Percentiles rank a stretch among this genome's conserved stretches.
Evolutionary conservation across 1,140 invertebrate genomes (phyloP).

Genomic region (Nasonia vitripennis): DNA sequence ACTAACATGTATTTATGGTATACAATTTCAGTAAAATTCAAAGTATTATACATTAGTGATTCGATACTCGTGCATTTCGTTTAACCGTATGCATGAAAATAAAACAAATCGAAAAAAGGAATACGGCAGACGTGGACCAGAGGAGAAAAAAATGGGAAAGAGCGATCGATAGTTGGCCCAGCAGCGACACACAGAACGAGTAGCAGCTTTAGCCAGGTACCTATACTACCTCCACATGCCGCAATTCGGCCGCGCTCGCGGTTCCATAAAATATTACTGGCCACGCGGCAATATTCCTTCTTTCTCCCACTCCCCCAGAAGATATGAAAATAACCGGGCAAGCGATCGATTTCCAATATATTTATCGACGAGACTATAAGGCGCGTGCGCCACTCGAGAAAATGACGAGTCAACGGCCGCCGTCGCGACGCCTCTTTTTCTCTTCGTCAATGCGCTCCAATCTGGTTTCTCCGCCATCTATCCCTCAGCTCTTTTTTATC

Average conservation of each 20-base stretch:
- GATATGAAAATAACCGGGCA: not conserved
- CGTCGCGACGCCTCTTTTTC: not conserved
- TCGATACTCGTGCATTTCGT: too few species aligned
- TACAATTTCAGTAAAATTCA: too few species aligned
- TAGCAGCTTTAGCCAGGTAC: not conserved
- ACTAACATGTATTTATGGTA: too few species aligned
- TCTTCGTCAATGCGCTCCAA: not conserved
- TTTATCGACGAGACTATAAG: not conserved
- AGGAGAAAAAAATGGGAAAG: not conserved
- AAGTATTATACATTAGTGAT: too few species aligned
- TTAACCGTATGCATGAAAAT: not conserved
- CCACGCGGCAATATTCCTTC: not conserved
- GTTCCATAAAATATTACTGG: constrained; percentile 23
- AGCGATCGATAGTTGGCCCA: constrained; percentile 10
- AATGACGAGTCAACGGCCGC: not conserved
- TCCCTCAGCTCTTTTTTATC: not conserved
- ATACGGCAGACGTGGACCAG: not conserved
- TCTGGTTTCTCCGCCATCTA: not conserved
- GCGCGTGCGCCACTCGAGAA: not conserved
- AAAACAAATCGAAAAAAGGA: not conserved
- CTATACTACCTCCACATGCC: not conserved
- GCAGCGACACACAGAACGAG: not conserved
- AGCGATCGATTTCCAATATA: constrained; percentile 7
- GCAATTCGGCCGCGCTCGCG: not conserved
- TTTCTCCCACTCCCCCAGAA: not conserved